Conservation (phyloP, 1,140 invertebrate species). For the Drosophila nebulosa region DNA sequence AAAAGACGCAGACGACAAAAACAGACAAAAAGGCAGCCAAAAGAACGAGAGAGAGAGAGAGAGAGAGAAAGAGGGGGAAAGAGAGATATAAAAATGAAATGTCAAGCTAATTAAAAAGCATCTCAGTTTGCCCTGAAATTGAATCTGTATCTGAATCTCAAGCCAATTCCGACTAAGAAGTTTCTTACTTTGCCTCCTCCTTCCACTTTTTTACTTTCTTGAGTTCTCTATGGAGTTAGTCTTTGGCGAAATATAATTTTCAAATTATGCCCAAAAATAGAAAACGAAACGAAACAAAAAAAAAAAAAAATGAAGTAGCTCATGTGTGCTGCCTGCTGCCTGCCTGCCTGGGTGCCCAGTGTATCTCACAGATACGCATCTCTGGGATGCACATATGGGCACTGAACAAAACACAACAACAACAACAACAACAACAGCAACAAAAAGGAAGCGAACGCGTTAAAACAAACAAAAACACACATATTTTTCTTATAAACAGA, state of each 20-base stretch:
- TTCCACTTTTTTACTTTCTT: conserved; percentile 43
- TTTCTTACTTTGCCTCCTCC: too few species aligned
- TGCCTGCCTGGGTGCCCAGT: conserved; percentile 17
- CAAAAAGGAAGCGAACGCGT: conserved; percentile 64
- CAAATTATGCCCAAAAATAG: conserved; percentile 67
- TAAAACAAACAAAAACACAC: conserved; percentile 73
- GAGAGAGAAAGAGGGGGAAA: too few species aligned
- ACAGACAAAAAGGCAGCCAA: conserved; percentile 34
- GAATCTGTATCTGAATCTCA: conserved; percentile 20
- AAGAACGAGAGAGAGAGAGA: conserved; percentile 31
- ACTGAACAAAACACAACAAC: conserved; percentile 5
- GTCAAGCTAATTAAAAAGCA: conserved; percentile 74
- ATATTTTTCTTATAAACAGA: conserved; percentile 76
- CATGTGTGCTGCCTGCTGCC: too few species aligned
- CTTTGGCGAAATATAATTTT: conserved; percentile 54
- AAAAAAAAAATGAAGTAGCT: conserved; percentile 4
- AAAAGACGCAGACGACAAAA: conserved; percentile 1
- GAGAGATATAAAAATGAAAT: conserved; percentile 35
- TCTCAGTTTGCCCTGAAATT: background rate
- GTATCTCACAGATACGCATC: conserved; percentile 67
- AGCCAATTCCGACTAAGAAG: background rate
- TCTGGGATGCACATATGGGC: conserved; percentile 44
- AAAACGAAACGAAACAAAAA: too few species aligned
- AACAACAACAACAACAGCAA: too few species aligned
- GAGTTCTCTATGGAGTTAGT: conserved; percentile 1